A percentile compares a stretch with the other conserved stretches of the same genome.
These are phyloP conservation scores for Elephas maximus DNA, from an alignment of 2,113 vertebrate genomes.

Conservation along the genomic window DNA sequence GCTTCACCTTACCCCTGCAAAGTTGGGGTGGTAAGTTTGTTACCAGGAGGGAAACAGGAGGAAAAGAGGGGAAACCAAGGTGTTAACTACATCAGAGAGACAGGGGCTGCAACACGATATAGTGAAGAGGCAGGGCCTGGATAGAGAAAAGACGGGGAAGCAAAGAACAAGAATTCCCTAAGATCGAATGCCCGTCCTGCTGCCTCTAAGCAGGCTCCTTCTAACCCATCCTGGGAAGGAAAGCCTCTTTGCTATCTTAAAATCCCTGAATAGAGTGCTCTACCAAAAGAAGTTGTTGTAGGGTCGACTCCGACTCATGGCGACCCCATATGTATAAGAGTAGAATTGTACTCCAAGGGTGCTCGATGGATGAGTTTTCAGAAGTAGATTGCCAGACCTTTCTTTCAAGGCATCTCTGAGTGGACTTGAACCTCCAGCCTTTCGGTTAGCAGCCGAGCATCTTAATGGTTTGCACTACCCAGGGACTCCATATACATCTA, in stretches of 20 bases:
- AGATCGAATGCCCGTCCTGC: neutral
- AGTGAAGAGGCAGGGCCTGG: neutral
- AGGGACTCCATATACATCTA: neutral
- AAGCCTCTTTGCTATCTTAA: neutral
- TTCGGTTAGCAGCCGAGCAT: neutral
- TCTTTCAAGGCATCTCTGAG: neutral
- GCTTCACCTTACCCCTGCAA: neutral
- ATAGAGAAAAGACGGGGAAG: neutral
- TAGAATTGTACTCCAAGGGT: neutral
- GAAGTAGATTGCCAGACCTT: neutral
- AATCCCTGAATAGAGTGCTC: accelerated
- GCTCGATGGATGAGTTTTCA: neutral
- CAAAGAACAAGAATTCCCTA: neutral
- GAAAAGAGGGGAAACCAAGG: neutral
- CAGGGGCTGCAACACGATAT: neutral
- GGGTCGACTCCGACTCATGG: neutral
- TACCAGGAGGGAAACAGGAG: neutral
- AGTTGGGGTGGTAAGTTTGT: neutral
- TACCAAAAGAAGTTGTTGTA: neutral
- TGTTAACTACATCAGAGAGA: neutral
- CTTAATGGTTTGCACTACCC: neutral
- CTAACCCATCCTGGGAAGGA: neutral
- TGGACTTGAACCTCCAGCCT: neutral
- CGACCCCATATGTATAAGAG: neutral
- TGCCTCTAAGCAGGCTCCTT: neutral